Conservation (phyloP, 2,797 vertebrate genomes). For the Heliangelus exortis region DNA sequence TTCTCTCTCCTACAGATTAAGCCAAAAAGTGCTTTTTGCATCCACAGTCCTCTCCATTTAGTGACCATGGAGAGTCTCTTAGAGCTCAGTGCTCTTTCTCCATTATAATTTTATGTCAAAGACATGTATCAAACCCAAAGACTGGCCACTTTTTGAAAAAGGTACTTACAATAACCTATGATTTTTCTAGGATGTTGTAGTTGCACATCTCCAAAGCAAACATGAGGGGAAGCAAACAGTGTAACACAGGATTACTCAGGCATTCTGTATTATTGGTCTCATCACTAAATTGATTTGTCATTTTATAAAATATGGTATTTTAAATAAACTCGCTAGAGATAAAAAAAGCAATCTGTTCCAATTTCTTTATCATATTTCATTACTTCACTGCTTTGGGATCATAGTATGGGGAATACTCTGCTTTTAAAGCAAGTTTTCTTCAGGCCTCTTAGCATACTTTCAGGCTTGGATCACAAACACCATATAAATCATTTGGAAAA, state of each 20-base stretch:
- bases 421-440: not conserved
- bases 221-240: not conserved
- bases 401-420: not conserved
- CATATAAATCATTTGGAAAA: conserved; percentile 40
- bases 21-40: not conserved
- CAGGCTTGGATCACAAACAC: conserved; percentile 39
- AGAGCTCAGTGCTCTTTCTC: not conserved
- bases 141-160: not conserved
- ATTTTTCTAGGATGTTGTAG: not conserved
- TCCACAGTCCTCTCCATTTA: not conserved
- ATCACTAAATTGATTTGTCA: not conserved
- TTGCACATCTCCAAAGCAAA: not conserved
- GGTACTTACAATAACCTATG: not conserved
- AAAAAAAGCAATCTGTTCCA: not conserved
- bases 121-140: not conserved
- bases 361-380: not conserved
- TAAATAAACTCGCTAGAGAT: not conserved
- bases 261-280: not conserved
- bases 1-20: not conserved
- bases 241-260: not conserved
- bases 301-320: not conserved
- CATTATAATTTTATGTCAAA: not conserved
- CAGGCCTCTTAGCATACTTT: not conserved
- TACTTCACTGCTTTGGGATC: not conserved
- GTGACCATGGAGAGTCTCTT: not conserved